phyloP scores from a whole-genome alignment of 2,888 invertebrate genomes.

The Meta bourneti region DNA sequence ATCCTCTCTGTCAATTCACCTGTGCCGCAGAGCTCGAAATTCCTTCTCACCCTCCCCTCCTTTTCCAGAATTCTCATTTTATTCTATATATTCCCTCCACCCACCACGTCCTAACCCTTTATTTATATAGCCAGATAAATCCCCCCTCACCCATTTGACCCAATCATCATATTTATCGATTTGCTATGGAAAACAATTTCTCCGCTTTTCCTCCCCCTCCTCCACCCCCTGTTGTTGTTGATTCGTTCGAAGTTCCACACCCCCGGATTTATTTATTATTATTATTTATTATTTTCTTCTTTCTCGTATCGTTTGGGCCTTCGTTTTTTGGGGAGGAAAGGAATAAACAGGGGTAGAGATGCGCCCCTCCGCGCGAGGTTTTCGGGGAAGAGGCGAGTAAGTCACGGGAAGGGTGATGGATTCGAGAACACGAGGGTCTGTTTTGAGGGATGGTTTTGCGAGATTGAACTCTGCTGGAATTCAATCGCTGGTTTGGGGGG shows the following conservation, averaged over 20 bases:
- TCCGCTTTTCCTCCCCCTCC: neutral
- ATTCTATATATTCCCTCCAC: conserved; percentile 23
- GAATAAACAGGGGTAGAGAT: neutral
- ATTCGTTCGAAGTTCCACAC: conserved; percentile 51
- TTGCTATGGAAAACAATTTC: conserved; percentile 75
- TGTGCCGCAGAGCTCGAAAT: conserved; percentile 24
- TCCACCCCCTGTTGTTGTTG: conserved; percentile 61
- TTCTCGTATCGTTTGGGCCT: conserved; percentile 53
- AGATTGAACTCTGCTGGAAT: neutral
- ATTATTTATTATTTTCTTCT: conserved; percentile 14
- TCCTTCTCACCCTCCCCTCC: conserved; percentile 8
- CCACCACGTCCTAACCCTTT: conserved; percentile 53
- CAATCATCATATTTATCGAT: conserved; percentile 77
- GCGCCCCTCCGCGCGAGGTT: neutral
- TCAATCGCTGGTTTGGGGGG: no score
- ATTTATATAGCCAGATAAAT: conserved; percentile 76
- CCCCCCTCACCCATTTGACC: conserved; percentile 68
- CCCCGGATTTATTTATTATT: neutral
- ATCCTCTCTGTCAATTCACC: conserved; percentile 57
- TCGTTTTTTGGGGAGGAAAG: conserved; percentile 27
- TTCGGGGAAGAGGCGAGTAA: conserved; percentile 36
- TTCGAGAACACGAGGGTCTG: neutral
- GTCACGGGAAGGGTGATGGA: conserved; percentile 7
- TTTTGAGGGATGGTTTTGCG: neutral
- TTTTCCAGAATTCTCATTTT: conserved; percentile 26